Percentiles rank a stretch among this genome's conserved stretches.
phyloP scores from a whole-genome alignment of 2,888 invertebrate genomes.

The Cantharis rufa region DNA sequence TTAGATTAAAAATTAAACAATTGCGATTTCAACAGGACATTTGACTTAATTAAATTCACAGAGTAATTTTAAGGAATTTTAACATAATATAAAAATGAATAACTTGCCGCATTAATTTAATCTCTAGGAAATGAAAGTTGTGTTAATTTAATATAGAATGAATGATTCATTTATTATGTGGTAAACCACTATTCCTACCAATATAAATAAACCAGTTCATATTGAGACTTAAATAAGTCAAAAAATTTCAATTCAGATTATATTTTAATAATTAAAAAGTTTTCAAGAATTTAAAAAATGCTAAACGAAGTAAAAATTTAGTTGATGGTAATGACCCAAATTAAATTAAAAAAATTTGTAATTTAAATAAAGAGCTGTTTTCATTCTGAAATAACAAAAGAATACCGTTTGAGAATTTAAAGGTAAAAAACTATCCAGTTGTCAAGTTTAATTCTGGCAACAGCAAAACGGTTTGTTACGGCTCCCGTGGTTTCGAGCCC shows the following conservation, averaged over 20 bases:
- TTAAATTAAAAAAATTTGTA: background rate
- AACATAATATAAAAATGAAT: background rate
- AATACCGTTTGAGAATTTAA: background rate
- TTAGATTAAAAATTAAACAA: background rate
- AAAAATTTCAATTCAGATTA: background rate
- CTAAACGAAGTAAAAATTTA: background rate
- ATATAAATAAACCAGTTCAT: background rate
- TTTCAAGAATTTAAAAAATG: background rate
- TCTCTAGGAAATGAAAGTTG: background rate
- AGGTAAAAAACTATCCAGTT: too few relatives aligned
- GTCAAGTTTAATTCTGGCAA: too few relatives aligned
- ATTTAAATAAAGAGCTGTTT: background rate
- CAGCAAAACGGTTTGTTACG: too few relatives aligned
- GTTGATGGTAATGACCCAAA: background rate
- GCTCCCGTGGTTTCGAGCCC: too few relatives aligned
- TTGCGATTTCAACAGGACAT: background rate
- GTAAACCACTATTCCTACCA: background rate
- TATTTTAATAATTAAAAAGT: background rate
- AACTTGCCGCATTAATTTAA: background rate
- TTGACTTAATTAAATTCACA: background rate
- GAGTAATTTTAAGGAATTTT: background rate
- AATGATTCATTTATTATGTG: background rate
- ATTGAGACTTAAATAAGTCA: background rate
- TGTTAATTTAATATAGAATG: constrained; percentile 1
- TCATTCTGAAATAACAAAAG: background rate